Base-by-base conservation (phyloP, 2,888 invertebrate species). In the Melinaea marsaeus region DNA sequence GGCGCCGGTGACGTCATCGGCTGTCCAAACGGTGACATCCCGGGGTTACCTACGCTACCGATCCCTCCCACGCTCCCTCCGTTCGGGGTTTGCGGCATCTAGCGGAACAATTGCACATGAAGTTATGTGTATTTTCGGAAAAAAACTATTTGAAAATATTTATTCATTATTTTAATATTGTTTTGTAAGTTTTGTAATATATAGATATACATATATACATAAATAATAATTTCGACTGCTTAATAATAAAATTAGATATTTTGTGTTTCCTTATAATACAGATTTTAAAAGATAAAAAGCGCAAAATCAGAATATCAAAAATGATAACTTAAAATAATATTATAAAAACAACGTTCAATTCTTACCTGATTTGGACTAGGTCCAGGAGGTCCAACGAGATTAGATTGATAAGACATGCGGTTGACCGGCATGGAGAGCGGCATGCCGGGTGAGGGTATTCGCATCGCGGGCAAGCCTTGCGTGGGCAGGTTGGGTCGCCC, bases 361-460 rank as follows among this genome's bases (percentile, higher is more conserved):
- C 69, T 48, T 63, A 83, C 84, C 71, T 93, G 92, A 61, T 94
- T 95, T 5, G 96, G 95, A 83, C 95, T 95, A 4, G 95, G 96
- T 5, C 95, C 95, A 0, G 95, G 94, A 48, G 95, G 93, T 2
- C 95, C 94, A 9, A 95, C 95, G 51, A 95, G 92, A 74, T 93
- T 93, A 58, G 91, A 90, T 72, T 93, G 93, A 75, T 91, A 90
- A 66, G 90, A 76, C 83, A 87, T 78, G 80, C 92, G 78, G 75
- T 89, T 71, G 81, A 85, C 73, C 67, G 86, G 79, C 81, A 87
- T 83, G 57, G 78, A 73, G 3, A 86, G 86, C 61, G 80, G 78
- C 86, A 94, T 92, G 59, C 93, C 93, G 3, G 95, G 95, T 33
- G 95, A 95, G 67, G 94, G 94, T 73, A 94, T 94, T 34, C 95